These are phyloP conservation scores for Premnoplex brunnescens DNA, from an alignment of 2,797 vertebrate species.

Conservation along the genomic window DNA sequence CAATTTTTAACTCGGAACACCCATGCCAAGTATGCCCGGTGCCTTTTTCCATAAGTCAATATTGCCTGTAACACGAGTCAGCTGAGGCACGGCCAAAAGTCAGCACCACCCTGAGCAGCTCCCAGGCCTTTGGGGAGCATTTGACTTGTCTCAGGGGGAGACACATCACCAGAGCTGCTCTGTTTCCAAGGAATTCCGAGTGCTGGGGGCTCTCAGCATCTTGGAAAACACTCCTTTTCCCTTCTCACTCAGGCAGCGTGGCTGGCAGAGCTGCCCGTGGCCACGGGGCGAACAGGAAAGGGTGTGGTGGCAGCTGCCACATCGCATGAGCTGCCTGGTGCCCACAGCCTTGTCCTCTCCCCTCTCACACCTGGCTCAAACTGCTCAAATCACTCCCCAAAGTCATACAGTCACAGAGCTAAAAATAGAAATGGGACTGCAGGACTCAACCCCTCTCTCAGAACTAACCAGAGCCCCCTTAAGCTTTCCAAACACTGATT, in stretches of 20 bases:
- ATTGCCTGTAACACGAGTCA: neutral
- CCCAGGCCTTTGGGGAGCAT: neutral
- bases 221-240: neutral
- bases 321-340: neutral
- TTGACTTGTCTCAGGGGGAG: neutral
- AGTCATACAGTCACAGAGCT: neutral
- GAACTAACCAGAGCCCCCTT: neutral
- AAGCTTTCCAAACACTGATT: neutral
- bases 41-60: neutral
- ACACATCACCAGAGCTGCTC: fast-evolving
- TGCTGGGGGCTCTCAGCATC: neutral
- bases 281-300: neutral
- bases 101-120: neutral
- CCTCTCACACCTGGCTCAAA: neutral
- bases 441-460: neutral
- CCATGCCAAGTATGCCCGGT: neutral
- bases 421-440: neutral
- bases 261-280: neutral
- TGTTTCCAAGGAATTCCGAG: fast-evolving
- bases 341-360: neutral
- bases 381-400: neutral
- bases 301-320: neutral
- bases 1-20: neutral
- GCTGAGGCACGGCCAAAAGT: neutral
- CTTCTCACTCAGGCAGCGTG: fast-evolving